Base-by-base conservation (phyloP, 2,888 invertebrate genomes). In the Buathra laborator region DNA sequence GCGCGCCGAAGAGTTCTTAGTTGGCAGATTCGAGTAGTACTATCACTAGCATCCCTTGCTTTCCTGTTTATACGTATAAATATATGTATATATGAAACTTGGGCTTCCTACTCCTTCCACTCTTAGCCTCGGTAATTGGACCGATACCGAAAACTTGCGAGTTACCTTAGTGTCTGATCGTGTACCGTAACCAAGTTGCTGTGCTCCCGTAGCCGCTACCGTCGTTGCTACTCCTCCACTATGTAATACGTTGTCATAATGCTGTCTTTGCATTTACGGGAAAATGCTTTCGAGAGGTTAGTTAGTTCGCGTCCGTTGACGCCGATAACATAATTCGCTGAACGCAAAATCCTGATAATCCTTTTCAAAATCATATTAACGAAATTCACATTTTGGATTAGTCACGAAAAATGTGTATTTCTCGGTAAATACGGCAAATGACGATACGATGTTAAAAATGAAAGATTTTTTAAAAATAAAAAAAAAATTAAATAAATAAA, bases 141-240 rank as follows among this genome's bases (percentile, higher is more conserved):
- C 89, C 90, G 91, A 90, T 92, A 90, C 85, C 89, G 90, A 90
- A 91, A 92, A 92, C 90, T 92, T 89, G 87, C 87, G 59, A 88
- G 77, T 83, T 87, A 81, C 86, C 84, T 83, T 83, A 74, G 78
- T 86, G 70, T 88, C 87, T 89, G 89, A 90, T 90, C 70, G 53
- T 70, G 53, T 37, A 64, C 53, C 79, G 70, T 75, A 74, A 74
- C 79, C 79, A 75, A 75, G 79, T 83, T 79, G 46, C 81, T 46
- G 16, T 59, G 72, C 67, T 74, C 77, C 37, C 37, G 37, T 7
- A 37, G 51, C 16, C 16, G 16, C 7, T 51, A 2, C 70, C 68
- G 29, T 24, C 48, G 48, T 32, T 64, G 79, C 37, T 66, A 19
- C 32, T 66, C 14, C 43, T 14, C 14, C 4, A 44, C 29, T 64